Base-by-base conservation (phyloP, 2,797 vertebrate species). In the Selene dorsalis region DNA sequence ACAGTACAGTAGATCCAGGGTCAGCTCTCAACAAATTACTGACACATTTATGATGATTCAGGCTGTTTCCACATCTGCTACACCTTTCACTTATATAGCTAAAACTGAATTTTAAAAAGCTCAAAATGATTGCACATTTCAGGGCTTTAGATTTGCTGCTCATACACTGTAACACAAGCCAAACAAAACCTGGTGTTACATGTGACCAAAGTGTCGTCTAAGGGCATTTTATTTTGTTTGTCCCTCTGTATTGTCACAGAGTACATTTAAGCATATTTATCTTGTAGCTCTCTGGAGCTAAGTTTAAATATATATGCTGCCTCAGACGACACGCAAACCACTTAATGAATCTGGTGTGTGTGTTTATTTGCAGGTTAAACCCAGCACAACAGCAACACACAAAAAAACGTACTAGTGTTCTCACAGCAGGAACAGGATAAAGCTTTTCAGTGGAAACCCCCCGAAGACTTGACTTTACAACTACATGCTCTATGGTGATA, bases 331-430 rank as follows among this genome's bases (percentile, higher is more conserved):
- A 57, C 38, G 68, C 35, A 69, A 18, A 48, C 4, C 14, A 43
- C 26, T 32, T 71, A 62, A 57, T 20, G 50, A 55, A 55, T 39
- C 9, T 14, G 10, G 52, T 24, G 11, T 41, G 41, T 43, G n/a
- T 56, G 70, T 64, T 52, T 45, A 61, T 52, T 45, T 30, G 20
- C n/a, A 75, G 13, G 50, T 84, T 10, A 41, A 58, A 52, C n/a
- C 17, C 0, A 45, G 18, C 6, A 11, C 32, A 20, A 16, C 63
- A 83, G 67, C 32, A 68, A 24, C 24, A 55, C 38, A 32, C 20
- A 66, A 22, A 72, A 58, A 39, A 61, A 67, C 50, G 11, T 30
- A 43, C 7, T 43, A 4, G 45, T 65, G 70, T 52, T 63, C 30
- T 47, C 41, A 62, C 26, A 26, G 35, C 14, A 64, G n/a, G 0